These are phyloP conservation scores for Cichlasoma orientale DNA, from an alignment of 2,797 vertebrate species.

Conservation along the genomic window DNA sequence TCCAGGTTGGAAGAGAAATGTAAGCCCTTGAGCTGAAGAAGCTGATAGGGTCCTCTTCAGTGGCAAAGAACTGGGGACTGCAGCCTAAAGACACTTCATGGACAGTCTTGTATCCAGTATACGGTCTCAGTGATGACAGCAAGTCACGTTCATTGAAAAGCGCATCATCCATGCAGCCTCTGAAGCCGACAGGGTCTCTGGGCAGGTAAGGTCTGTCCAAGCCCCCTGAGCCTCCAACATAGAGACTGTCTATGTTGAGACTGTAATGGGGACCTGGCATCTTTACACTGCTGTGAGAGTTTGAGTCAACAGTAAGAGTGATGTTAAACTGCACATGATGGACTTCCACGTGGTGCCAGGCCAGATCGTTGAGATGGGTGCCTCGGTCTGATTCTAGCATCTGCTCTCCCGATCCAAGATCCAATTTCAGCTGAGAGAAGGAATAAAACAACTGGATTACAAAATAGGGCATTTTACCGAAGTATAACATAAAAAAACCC, in stretches of 20 bases:
- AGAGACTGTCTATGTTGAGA: conserved; percentile 84
- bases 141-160: conserved; percentile 87
- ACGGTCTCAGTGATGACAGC: conserved; percentile 85
- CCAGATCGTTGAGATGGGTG: conserved; percentile 85
- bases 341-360: conserved; percentile 88
- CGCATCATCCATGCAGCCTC: conserved; percentile 88
- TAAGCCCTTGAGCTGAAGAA: conserved; percentile 94
- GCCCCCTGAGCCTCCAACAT: conserved; percentile 82
- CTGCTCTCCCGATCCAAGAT: conserved; percentile 82
- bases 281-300: conserved; percentile 73
- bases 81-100: conserved; percentile 90
- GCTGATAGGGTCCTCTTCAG: conserved; percentile 87
- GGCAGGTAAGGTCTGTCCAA: conserved; percentile 82
- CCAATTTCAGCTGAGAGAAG: conserved; percentile 83
- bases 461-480: neutral
- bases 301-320: conserved; percentile 84
- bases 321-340: conserved; percentile 73
- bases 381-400: conserved; percentile 82
- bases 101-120: conserved; percentile 85
- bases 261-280: conserved; percentile 70
- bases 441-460: conserved; percentile 41
- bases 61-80: conserved; percentile 90
- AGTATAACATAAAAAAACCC: neutral
- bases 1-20: conserved; percentile 85
- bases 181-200: conserved; percentile 74